A percentile compares a stretch with the other conserved stretches of the same genome.
These are phyloP conservation scores for Hyphantria cunea DNA, from an alignment of 1,140 invertebrate species.

Conservation along the genomic window DNA sequence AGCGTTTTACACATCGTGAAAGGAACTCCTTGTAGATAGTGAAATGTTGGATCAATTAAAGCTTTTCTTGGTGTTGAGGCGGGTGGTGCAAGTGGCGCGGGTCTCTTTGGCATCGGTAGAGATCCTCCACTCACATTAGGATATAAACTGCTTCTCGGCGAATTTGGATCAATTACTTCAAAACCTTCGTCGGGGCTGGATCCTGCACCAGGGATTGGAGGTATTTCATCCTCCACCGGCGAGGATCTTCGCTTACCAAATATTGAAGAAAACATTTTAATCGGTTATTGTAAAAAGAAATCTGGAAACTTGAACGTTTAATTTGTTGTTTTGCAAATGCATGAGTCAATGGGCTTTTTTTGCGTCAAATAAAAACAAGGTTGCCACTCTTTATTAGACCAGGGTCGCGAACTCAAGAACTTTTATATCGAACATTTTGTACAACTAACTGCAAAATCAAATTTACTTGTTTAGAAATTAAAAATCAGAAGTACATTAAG, in stretches of 20 bases:
- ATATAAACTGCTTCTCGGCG: conserved; percentile 51
- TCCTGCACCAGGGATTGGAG: conserved; percentile 66
- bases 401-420: too few relatives aligned
- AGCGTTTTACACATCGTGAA: conserved; percentile 62
- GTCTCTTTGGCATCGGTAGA: conserved; percentile 47
- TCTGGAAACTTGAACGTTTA: too few relatives aligned
- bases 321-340: too few relatives aligned
- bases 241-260: conserved; percentile 71
- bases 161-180: conserved; percentile 55
- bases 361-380: too few relatives aligned
- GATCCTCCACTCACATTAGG: conserved; percentile 51
- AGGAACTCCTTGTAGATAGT: conserved; percentile 73
- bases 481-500: too few relatives aligned
- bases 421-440: too few relatives aligned
- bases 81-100: conserved; percentile 58
- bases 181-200: conserved; percentile 58
- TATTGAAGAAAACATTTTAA: conserved; percentile 67
- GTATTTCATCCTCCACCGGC: conserved; percentile 67
- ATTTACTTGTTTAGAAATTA: too few relatives aligned
- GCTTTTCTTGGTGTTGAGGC: conserved; percentile 37
- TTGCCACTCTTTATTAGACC: too few relatives aligned
- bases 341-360: too few relatives aligned
- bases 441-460: too few relatives aligned
- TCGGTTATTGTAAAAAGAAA: too few relatives aligned
- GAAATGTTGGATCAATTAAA: conserved; percentile 53